Evolutionary conservation across 2,113 vertebrate genomes (phyloP).

Genomic region (Callithrix jacchus): DNA sequence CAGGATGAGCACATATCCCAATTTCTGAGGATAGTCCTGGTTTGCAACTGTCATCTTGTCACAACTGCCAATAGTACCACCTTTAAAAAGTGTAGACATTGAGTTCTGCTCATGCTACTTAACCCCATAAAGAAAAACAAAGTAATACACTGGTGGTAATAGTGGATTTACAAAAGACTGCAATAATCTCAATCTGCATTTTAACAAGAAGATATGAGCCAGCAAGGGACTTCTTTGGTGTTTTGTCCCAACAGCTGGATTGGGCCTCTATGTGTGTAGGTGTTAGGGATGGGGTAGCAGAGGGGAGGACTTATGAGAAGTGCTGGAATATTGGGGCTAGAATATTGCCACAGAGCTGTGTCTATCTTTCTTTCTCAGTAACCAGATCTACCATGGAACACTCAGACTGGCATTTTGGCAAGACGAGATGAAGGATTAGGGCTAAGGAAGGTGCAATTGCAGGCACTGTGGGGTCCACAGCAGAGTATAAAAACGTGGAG

Average conservation of each 20-base stretch:
- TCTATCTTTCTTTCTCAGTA: neutral
- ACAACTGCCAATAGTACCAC: neutral
- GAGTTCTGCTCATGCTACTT: neutral
- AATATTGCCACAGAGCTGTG: neutral
- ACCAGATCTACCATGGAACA: neutral
- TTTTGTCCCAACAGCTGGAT: neutral
- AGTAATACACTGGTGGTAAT: neutral
- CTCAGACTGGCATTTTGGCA: neutral
- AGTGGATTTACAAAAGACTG: neutral
- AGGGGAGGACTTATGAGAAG: neutral
- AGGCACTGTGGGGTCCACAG: neutral
- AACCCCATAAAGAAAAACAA: neutral
- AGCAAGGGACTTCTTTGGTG: neutral
- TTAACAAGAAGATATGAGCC: neutral
- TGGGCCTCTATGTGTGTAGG: neutral
- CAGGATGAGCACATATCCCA: neutral
- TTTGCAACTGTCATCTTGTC: neutral
- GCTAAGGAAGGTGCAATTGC: neutral
- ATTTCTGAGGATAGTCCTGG: neutral
- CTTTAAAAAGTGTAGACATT: conserved; percentile 16
- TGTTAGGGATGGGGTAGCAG: too few species aligned
- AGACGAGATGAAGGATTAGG: neutral
- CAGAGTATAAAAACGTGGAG: neutral
- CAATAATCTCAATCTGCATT: neutral
- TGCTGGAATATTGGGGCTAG: neutral